Conservation (phyloP, 2,888 invertebrate genomes). For the Agrotis clavis region DNA sequence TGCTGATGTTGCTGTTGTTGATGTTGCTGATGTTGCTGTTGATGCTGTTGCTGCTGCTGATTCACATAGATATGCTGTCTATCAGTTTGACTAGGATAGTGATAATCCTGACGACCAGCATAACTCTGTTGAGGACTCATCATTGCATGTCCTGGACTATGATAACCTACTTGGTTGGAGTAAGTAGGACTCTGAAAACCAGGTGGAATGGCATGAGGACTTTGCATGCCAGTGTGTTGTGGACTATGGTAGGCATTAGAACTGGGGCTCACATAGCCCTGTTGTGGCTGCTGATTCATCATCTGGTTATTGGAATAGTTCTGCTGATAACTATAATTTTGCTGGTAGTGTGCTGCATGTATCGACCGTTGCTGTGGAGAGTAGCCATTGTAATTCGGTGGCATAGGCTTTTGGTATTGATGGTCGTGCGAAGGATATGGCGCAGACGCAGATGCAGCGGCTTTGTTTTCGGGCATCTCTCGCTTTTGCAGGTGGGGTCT, state of each 20-base stretch:
- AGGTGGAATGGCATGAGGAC: constrained; percentile 83
- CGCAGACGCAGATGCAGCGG: constrained; percentile 73
- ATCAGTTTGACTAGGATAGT: constrained; percentile 82
- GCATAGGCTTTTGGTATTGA: constrained; percentile 85
- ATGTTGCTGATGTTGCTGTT: constrained; percentile 71
- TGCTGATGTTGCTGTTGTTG: constrained; percentile 71
- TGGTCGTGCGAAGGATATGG: constrained; percentile 87
- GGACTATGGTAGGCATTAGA: constrained; percentile 85
- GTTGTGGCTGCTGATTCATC: constrained; percentile 79
- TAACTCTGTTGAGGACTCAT: constrained; percentile 86
- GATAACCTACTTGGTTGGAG: constrained; percentile 84
- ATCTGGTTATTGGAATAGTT: constrained; percentile 82
- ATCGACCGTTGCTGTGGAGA: constrained; percentile 85
- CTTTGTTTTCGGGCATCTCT: constrained; percentile 79
- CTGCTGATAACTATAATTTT: constrained; percentile 85
- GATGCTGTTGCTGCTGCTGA: constrained; percentile 76
- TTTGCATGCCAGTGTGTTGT: constrained; percentile 85
- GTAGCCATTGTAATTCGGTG: constrained; percentile 82
- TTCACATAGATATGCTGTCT: constrained; percentile 83
- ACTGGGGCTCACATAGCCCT: constrained; percentile 82
- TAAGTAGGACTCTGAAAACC: constrained; percentile 87
- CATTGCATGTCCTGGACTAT: constrained; percentile 84
- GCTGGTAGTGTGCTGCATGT: constrained; percentile 82
- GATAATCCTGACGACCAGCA: constrained; percentile 81
- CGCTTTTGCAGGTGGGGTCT: constrained; percentile 79